Evolutionary conservation across 2,797 vertebrate species (phyloP).

Genomic region (Furcifer pardalis): DNA sequence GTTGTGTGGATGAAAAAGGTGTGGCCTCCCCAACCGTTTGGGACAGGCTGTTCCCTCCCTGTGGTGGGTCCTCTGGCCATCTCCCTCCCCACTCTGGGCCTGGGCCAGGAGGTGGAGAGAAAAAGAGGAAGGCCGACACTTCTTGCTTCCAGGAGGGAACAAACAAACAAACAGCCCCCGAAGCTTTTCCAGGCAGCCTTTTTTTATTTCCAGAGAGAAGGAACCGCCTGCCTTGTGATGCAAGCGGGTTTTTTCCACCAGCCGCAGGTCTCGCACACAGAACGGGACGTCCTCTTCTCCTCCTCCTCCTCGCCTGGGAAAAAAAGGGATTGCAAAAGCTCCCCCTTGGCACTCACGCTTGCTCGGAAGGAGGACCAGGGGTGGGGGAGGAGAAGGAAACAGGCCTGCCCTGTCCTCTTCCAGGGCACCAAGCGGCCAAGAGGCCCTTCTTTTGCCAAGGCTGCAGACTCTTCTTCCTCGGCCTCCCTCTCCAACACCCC

Average conservation of each 20-base stretch:
- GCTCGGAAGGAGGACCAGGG: too few relatives aligned
- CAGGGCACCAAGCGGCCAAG: too few relatives aligned
- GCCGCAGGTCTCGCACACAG: background rate
- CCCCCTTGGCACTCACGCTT: too few relatives aligned
- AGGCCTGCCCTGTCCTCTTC: background rate
- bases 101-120: too few relatives aligned
- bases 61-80: background rate
- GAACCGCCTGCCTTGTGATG: background rate
- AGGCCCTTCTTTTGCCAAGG: too few relatives aligned
- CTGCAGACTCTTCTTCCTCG: too few relatives aligned
- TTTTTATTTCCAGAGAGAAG: background rate
- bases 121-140: background rate
- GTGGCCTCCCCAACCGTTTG: background rate
- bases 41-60: constrained; percentile 21
- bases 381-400: too few relatives aligned
- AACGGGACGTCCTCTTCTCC: constrained; percentile 21
- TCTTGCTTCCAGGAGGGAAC: background rate
- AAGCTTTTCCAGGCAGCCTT: background rate
- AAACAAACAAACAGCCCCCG: too few relatives aligned
- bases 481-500: too few relatives aligned
- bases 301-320: too few relatives aligned
- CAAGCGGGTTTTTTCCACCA: constrained; percentile 11
- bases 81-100: background rate
- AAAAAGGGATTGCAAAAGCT: too few relatives aligned
- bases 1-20: background rate